Evolutionary conservation across 1,140 invertebrate species (phyloP), one percentile per base, ranked within the genome.

Genomic region (Bradysia coprophila): DNA sequence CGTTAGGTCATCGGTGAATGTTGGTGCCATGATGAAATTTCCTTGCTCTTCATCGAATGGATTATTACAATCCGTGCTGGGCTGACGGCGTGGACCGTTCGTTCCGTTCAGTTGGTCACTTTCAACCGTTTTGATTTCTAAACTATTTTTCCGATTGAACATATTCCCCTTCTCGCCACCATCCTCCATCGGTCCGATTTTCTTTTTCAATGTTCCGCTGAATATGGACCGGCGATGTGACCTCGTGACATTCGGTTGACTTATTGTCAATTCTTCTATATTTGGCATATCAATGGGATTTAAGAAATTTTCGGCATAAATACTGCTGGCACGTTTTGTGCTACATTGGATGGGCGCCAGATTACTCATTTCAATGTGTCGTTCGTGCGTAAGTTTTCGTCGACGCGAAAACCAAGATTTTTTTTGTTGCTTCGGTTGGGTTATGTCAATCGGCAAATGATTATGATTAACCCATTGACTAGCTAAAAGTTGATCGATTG

Each of bases 11-110:
- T 62, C 50, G 18, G 59, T 64, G 21, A 47, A 47, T 5, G 62
- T 64, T 42, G 63, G 63, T 45, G 61, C 36, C 60, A 64, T 63
- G 11, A 65, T 55, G 39, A 60, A 64, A 40, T 54, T 50, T 41
- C 62, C 62, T 21, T 57, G 61, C 44, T 64, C 62, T 10, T 54
- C 53, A 31, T 62, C 61, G 28, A 46, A 46, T 19, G 44, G 46
- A 32, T 51, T 47, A 4, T 48, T 21, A 47, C 41, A 43, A 45
- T 48, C 9, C 43, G 39, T 8, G 43, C 41, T 1, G 48, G 39
- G 21, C 44, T 44, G 1, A 46, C 43, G 3, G 59, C 62, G 44
- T 61, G 62, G 13, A 41, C 63, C 54, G 44, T 62, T 58, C 15
- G 45, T 45, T 11, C 46, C 46, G 41, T 50, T 48, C 16, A 47